Base-by-base conservation (phyloP, 2,113 vertebrate genomes). In the Felis catus region DNA sequence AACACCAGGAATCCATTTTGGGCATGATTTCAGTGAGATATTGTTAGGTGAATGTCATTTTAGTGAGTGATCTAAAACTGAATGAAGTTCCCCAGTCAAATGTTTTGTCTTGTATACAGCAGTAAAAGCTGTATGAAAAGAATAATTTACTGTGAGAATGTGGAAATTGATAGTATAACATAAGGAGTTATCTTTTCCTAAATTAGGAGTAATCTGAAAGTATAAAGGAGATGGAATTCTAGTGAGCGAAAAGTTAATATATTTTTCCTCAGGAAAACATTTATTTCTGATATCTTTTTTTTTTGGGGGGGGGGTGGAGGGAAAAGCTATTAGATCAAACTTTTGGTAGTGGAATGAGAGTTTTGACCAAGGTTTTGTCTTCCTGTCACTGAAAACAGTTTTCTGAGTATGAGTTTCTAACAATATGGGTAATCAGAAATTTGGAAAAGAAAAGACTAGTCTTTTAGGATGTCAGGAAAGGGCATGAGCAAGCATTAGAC, bases 361-460 rank as follows among this genome's bases (percentile, higher is more conserved):
- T 94, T 98, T 95, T 87, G 14, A 91, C n/a, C n/a, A 63, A 93
- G 88, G 39, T 96, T 94, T 97, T 96, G 68, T 97, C n/a, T 96
- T 31, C 25, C 74, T 93, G 25, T 96, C 78, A 58, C 90, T 97
- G 53, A 94, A 96, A 92, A 91, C 45, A 97, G 21, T 94, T 96
- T 55, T 97, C 39, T 89, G 79, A 93, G 11, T 53, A 92, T 94
- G 93, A 81, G 27, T 97, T 94, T 97, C 96, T 98, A 96, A 98
- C 76, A 93, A 93, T 97, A 92, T 87, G 93, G 19, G 48, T 94
- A 95, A 91, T 97, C 63, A 95, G 91, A 97, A 90, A 92, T 96
- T 98, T 95, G 90, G 93, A 97, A 97, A 97, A 95, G 63, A 93
- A 97, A 95, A 94, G 95, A 55, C 16, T 92, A 95, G 45, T 89